A percentile compares a stretch with the other conserved stretches of the same genome.
These are phyloP conservation scores for Genyomyrus donnyi DNA, from an alignment of 2,113 vertebrate genomes.

Conservation along the genomic window DNA sequence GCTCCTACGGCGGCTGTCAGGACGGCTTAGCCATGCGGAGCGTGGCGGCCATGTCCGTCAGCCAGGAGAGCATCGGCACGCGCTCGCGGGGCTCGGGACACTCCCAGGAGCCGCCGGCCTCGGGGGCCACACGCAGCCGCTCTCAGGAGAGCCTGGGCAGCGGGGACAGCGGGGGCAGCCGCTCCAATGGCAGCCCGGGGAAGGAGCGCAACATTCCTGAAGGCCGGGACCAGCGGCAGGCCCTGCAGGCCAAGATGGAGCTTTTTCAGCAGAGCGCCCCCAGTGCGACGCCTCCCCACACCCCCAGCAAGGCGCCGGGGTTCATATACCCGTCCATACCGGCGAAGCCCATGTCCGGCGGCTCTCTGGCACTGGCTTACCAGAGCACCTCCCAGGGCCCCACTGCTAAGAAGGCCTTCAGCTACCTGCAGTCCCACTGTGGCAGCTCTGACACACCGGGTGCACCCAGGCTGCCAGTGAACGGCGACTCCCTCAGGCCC, in stretches of 20 bases:
- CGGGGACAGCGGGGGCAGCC: conserved; percentile 45
- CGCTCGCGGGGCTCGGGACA: conserved; percentile 80
- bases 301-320: conserved; percentile 48
- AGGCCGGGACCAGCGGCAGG: conserved; percentile 66
- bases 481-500: conserved; percentile 27
- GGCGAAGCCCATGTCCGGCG: conserved; percentile 36
- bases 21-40: conserved; percentile 56
- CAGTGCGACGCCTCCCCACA: conserved; percentile 46
- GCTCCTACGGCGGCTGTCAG: conserved; percentile 55
- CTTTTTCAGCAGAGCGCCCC: conserved; percentile 29
- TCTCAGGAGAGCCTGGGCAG: conserved; percentile 66
- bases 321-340: conserved; percentile 50
- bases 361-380: conserved; percentile 27
- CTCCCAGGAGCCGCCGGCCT: conserved; percentile 65
- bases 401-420: conserved; percentile 43
- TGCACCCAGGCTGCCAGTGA: conserved; percentile 5
- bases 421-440: conserved; percentile 40
- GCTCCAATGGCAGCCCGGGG: conserved; percentile 44
- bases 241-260: conserved; percentile 33
- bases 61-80: conserved; percentile 83
- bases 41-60: conserved; percentile 64
- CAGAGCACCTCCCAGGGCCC: conserved; percentile 29
- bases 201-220: conserved; percentile 81
- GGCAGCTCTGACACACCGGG: conserved; percentile 15
- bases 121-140: conserved; percentile 42